phyloP scores from a whole-genome alignment of 2,113 vertebrate genomes.

The Chaetorhynchus papuensis region DNA sequence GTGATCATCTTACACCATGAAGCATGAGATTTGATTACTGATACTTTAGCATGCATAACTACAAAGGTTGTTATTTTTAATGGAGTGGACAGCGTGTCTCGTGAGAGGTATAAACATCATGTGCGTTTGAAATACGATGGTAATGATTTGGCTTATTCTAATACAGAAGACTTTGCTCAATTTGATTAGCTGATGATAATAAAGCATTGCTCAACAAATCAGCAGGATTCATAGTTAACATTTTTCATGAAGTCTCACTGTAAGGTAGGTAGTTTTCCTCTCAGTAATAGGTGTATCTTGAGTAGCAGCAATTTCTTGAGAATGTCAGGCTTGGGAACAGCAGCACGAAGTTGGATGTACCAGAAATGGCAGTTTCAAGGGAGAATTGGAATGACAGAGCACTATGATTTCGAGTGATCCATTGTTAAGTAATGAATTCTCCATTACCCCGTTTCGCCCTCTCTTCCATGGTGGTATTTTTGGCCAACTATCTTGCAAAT shows the following conservation, averaged over 20 bases:
- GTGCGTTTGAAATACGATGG: neutral
- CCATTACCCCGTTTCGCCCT: neutral
- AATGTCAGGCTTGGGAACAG: neutral
- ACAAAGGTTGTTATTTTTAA: conserved; percentile 40
- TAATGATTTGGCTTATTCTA: neutral
- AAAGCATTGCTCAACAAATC: conserved; percentile 9
- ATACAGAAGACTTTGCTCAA: neutral
- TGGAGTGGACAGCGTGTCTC: neutral
- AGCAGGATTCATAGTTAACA: neutral
- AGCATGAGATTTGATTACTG: conserved; percentile 49
- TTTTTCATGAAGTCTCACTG: neutral
- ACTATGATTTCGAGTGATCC: neutral
- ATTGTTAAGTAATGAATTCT: neutral
- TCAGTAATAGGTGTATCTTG: neutral
- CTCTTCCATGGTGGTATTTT: neutral
- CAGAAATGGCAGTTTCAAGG: neutral
- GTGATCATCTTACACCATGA: conserved; percentile 33
- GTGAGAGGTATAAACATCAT: neutral
- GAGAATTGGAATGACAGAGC: neutral
- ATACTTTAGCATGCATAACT: conserved; percentile 23
- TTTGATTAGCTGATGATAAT: conserved; percentile 42
- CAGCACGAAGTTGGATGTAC: neutral
- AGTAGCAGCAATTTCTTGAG: neutral
- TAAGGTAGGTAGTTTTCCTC: neutral
- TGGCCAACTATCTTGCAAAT: neutral